Base-by-base conservation (phyloP, 2,888 invertebrate species). In the Adelognathus sp. region DNA sequence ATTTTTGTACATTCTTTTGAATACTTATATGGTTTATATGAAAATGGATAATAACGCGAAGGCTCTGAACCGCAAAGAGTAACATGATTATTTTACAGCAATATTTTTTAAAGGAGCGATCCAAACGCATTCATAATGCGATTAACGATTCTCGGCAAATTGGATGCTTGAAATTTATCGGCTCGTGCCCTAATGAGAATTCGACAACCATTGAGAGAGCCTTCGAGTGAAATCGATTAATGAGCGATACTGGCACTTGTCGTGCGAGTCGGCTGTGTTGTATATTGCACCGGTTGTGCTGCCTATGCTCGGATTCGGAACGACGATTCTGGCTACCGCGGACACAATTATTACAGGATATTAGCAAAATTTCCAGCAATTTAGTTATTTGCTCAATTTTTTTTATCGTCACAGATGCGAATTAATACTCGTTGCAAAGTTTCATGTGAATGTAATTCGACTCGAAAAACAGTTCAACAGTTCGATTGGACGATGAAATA, bases 301-400 rank as follows among this genome's bases (percentile, higher is more conserved):
- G 29, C 72, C 67, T 69, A 72, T 6, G 67, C 39, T 79, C 67
- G 54, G 41, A 63, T 79, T 76, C 50, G 76, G 72, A 79, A 76
- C 72, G 50, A 79, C 79, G 56, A 63, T 79, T 79, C 79, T 79
- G 79, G 76, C 67, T 79, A 63, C 56, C 18, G 39, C 46, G 29
- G n/a, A n/a, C n/a, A 33, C 41, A 66, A 66, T 24, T 27, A 29
- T 50, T 39, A 63, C 16, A 52, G 54, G 56, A 33, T 29, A 58
- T 56, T 18, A 60, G 31, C 71, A 41, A 18, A 18, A 67, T 71
- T 75, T 33, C 18, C 4, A 16, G 29, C n/a, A n/a, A 41, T 39
- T 27, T 60, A 3, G 39, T 61, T 36, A 29, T 21, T 27, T 0
- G 27, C 14, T 11, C 9, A 54, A 29, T 52, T 41, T 63, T 29